Conservation (phyloP, 1,140 invertebrate species). For the Hyphantria cunea region DNA sequence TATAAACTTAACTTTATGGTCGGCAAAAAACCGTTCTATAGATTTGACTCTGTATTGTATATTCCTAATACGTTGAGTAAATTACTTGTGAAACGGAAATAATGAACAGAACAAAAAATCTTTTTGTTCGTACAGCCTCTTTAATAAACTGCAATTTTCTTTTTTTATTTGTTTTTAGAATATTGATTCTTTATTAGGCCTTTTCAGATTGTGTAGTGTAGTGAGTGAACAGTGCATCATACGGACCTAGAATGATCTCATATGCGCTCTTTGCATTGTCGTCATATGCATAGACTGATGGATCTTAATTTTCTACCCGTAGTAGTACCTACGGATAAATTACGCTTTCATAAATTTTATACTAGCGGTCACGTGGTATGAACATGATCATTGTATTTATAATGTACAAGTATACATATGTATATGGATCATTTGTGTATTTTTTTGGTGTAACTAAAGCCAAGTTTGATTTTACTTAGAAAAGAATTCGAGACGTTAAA, state of each 20-base stretch:
- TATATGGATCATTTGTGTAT: slow-evolving; percentile 69
- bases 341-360: slow-evolving; percentile 71
- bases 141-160: no score
- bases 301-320: slow-evolving; percentile 34
- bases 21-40: no score
- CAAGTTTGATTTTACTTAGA: slow-evolving; percentile 78
- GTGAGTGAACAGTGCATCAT: no score
- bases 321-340: slow-evolving; percentile 35
- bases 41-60: no score
- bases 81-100: no score
- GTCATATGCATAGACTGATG: slow-evolving; percentile 46
- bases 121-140: no score
- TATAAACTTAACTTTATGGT: no score
- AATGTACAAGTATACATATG: slow-evolving; percentile 63
- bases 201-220: no score
- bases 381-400: slow-evolving; percentile 63
- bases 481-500: slow-evolving; percentile 75
- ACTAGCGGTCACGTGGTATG: slow-evolving; percentile 56
- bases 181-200: no score
- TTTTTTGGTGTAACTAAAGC: slow-evolving; percentile 79
- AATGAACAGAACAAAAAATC: no score
- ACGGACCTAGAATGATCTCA: slow-evolving; percentile 48
- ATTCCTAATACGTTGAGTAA: no score
- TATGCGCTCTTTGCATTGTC: slow-evolving; percentile 37
- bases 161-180: no score